Conservation (phyloP, 2,888 invertebrate genomes). For the Volucella bombylans region DNA sequence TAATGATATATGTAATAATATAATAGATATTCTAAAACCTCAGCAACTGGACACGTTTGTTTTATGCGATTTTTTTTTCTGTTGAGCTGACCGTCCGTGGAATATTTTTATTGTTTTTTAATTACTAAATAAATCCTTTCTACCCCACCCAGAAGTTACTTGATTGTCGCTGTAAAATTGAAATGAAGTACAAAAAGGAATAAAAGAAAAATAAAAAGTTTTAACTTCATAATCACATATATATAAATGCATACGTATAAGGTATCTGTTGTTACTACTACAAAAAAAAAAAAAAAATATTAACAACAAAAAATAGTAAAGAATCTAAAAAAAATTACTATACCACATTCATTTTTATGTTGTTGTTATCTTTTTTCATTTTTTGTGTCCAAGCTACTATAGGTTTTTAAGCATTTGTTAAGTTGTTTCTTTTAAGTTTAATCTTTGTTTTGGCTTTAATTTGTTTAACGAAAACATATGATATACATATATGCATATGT, state of each 20-base stretch:
- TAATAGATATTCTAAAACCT: conserved; percentile 31
- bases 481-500: conserved; percentile 38
- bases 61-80: neutral
- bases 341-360: conserved; percentile 6
- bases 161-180: conserved; percentile 59
- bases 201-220: conserved; percentile 16
- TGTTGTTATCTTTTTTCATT: conserved; percentile 61
- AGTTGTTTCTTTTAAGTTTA: conserved; percentile 58
- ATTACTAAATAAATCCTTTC: conserved; percentile 14
- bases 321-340: conserved; percentile 13
- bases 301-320: conserved; percentile 26
- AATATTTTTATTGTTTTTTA: conserved; percentile 13
- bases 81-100: conserved; percentile 44
- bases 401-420: conserved; percentile 30
- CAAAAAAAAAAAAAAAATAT: conserved; percentile 17
- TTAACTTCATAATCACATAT: conserved; percentile 25
- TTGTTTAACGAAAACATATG: conserved; percentile 33
- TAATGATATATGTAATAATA: conserved; percentile 48
- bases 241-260: conserved; percentile 44
- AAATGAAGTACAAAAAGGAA: conserved; percentile 60
- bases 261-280: conserved; percentile 63
- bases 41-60: conserved; percentile 23
- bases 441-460: conserved; percentile 59
- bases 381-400: conserved; percentile 55
- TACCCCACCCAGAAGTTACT: conserved; percentile 54